Percentiles rank a stretch among this genome's conserved stretches.
Evolutionary conservation across 2,113 vertebrate species (phyloP).

Genomic region (Acrocephalus kingi): DNA sequence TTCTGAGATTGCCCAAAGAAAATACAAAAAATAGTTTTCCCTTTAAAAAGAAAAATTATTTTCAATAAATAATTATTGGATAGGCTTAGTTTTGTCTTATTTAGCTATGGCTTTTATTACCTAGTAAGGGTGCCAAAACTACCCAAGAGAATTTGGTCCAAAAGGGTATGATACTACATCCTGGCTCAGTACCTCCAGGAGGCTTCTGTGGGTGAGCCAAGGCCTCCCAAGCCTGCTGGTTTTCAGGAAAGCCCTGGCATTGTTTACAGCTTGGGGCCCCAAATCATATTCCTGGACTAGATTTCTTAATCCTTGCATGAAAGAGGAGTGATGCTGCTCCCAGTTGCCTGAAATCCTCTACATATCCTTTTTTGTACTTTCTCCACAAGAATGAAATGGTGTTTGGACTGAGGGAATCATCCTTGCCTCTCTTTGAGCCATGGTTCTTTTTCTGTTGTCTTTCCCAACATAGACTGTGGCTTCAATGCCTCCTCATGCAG

Average conservation of each 20-base stretch:
- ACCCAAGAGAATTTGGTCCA: not conserved
- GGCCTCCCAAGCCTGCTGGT: not conserved
- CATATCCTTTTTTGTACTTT: not conserved
- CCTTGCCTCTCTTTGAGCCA: not conserved
- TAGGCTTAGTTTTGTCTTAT: not conserved
- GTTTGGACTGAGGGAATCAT: not conserved
- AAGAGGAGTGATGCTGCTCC: not conserved
- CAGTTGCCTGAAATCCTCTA: not conserved
- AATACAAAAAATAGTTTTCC: not conserved
- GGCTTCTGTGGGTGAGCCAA: not conserved
- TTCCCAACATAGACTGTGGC: not conserved
- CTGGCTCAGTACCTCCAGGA: not conserved
- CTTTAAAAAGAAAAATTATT: not conserved
- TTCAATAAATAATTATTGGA: not conserved
- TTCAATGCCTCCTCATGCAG: not conserved
- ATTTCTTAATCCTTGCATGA: not conserved
- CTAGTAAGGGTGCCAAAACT: not conserved
- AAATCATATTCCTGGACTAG: not conserved
- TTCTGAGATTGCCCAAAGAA: not conserved
- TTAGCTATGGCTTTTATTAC: not conserved
- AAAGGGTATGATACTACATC: not conserved
- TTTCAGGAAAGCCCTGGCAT: not conserved
- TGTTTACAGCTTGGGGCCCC: not conserved
- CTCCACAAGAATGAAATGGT: not conserved
- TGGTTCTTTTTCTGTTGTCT: not conserved